Percentiles rank a stretch among this genome's conserved stretches.
phyloP scores from a whole-genome alignment of 2,113 vertebrate genomes.

The Tupaia chinensis region DNA sequence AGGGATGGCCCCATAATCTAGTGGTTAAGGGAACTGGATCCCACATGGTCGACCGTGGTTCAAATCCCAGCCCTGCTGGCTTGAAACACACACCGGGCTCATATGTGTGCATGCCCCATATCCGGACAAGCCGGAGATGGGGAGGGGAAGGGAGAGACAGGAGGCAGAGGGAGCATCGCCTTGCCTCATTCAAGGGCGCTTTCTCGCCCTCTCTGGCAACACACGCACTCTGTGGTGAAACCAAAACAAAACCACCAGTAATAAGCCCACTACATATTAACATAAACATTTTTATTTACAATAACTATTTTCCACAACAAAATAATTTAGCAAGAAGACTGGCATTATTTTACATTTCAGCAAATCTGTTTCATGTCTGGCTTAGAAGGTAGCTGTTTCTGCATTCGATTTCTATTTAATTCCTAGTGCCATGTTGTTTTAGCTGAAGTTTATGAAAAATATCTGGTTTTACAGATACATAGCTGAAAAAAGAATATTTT shows the following conservation, averaged over 20 bases:
- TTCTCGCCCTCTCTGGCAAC: no score
- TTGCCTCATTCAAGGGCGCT: no score
- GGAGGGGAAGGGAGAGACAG: no score
- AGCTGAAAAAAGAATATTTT: background rate
- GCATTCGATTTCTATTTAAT: background rate
- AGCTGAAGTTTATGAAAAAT: slow-evolving; percentile 12
- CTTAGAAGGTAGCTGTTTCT: background rate
- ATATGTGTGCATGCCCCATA: no score
- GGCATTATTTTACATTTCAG: slow-evolving; percentile 39
- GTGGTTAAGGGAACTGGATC: no score
- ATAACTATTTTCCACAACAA: background rate
- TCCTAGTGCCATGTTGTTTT: background rate
- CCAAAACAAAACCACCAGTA: background rate
- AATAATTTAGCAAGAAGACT: background rate
- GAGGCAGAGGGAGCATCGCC: no score
- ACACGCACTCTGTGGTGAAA: no score
- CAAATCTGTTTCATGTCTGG: background rate
- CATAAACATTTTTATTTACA: background rate
- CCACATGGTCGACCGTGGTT: no score
- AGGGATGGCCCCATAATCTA: no score
- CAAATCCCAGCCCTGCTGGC: no score
- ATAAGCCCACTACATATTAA: background rate
- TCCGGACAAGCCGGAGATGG: no score
- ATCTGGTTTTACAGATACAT: background rate
- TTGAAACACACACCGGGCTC: no score